A percentile compares a stretch with the other conserved stretches of the same genome.
Conservation (phyloP, 2,113 vertebrate genomes). For the Phaethornis superciliosus region DNA sequence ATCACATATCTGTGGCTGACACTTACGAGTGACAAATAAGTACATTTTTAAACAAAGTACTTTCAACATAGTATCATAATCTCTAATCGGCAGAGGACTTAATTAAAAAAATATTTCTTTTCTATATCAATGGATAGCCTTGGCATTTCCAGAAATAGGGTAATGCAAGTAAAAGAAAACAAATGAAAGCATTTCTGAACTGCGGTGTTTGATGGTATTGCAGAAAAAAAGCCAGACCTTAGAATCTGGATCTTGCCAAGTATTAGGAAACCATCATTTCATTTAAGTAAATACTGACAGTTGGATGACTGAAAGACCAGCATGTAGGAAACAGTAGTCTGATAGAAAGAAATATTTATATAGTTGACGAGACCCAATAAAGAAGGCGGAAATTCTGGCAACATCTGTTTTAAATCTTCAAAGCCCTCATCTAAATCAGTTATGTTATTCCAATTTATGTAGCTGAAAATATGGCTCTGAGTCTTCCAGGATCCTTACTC, state of each 20-base stretch:
- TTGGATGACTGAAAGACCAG: not conserved
- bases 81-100: not conserved
- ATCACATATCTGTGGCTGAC: not conserved
- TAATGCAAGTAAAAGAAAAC: not conserved
- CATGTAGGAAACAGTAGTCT: not conserved
- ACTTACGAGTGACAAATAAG: not conserved
- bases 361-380: not conserved
- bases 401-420: constrained; percentile 2
- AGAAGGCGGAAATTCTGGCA: not conserved
- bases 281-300: not conserved
- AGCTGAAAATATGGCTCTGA: not conserved
- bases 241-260: not conserved
- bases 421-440: not conserved
- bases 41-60: not conserved
- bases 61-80: not conserved
- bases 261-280: not conserved
- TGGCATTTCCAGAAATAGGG: not conserved
- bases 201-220: not conserved
- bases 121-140: not conserved
- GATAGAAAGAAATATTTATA: not conserved
- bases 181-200: not conserved
- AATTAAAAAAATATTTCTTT: not conserved
- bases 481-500: not conserved
- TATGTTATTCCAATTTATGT: not conserved
- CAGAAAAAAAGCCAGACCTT: not conserved